Conservation (phyloP, 2,797 vertebrate species). For the Ammospiza maritima region DNA sequence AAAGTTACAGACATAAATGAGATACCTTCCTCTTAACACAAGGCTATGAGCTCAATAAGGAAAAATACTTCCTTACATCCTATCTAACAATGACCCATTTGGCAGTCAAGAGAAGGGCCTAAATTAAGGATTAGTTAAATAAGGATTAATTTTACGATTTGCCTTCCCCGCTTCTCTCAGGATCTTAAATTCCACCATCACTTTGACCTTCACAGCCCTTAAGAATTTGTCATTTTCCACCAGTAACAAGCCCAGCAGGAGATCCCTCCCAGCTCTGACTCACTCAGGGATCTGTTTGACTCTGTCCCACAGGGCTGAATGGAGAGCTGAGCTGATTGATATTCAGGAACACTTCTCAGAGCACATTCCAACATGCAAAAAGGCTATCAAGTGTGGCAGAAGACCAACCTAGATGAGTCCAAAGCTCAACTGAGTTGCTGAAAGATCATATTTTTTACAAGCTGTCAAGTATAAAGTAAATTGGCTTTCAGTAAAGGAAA, state of each 20-base stretch:
- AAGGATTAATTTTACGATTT: background rate
- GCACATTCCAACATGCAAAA: background rate
- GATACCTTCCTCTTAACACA: background rate
- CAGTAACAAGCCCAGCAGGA: background rate
- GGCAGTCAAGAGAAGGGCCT: background rate
- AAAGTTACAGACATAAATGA: background rate
- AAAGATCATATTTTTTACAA: conserved; percentile 1
- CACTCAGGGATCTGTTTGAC: background rate
- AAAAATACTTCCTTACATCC: background rate
- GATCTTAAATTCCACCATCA: background rate
- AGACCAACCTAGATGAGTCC: background rate
- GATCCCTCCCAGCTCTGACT: background rate
- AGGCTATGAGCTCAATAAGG: background rate
- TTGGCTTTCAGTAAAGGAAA: conserved; percentile 26
- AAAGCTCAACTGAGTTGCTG: background rate
- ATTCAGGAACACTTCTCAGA: background rate
- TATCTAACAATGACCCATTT: background rate
- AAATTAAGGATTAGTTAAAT: background rate
- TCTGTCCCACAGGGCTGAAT: background rate
- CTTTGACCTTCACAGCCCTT: background rate
- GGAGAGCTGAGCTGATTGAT: background rate
- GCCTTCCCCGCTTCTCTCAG: background rate
- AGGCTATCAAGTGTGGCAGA: conserved; percentile 1
- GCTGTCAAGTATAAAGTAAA: background rate
- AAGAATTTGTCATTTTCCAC: background rate